Conservation (phyloP, 1,140 invertebrate species). For the Pseudachorutes palmiensis region DNA sequence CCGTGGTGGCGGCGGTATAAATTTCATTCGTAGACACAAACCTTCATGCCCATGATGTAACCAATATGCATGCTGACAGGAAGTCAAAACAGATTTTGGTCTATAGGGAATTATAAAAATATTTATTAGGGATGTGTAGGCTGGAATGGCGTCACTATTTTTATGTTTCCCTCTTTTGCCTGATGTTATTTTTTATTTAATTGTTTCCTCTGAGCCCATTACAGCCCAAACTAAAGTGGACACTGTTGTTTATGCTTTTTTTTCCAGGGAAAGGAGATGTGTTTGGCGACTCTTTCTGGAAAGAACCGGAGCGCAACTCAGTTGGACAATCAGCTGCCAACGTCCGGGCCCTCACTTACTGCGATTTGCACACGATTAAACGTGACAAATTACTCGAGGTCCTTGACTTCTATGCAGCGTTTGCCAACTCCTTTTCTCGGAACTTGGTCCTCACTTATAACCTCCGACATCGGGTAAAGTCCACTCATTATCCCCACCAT, state of each 20-base stretch:
- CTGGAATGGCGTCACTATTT: neutral
- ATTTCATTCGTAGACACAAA: too few species aligned
- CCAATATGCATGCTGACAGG: too few species aligned
- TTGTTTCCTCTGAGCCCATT: neutral
- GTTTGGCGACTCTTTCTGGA: slow-evolving; percentile 99
- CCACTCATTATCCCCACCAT: neutral
- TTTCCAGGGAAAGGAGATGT: slow-evolving; percentile 89
- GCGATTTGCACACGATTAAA: slow-evolving; percentile 98
- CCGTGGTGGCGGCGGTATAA: too few species aligned
- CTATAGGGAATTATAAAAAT: neutral
- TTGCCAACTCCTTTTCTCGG: slow-evolving; percentile 96
- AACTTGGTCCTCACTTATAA: slow-evolving; percentile 98
- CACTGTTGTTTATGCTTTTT: neutral
- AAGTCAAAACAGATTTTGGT: neutral
- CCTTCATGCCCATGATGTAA: too few species aligned
- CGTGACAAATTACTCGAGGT: slow-evolving; percentile 85
- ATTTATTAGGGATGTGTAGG: neutral
- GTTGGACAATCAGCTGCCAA: slow-evolving; percentile 97
- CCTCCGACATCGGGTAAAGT: slow-evolving; percentile 79
- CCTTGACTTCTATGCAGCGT: slow-evolving; percentile 98
- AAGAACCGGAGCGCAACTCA: slow-evolving; percentile 60
- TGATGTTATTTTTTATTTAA: neutral
- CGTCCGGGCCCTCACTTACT: slow-evolving; percentile 96
- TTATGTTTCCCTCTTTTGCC: neutral
- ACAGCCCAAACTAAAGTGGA: neutral